phyloP scores from a whole-genome alignment of 2,113 vertebrate genomes.

The Numenius arquata region DNA sequence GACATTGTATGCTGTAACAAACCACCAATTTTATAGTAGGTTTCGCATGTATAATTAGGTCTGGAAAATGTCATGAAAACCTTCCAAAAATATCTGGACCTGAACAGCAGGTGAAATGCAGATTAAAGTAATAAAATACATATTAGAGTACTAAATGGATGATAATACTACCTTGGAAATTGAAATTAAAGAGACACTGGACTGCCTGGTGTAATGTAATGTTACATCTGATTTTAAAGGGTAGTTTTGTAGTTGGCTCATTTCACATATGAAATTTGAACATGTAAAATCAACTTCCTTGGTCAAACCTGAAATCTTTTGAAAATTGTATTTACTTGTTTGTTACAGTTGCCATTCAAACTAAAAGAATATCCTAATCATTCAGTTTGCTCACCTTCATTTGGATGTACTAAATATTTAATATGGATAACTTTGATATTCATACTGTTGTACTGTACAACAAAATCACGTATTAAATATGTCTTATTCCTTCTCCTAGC shows the following conservation, averaged over 20 bases:
- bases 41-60: background rate
- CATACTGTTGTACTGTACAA: background rate
- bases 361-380: background rate
- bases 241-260: background rate
- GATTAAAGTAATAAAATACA: slow-evolving; percentile 21
- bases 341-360: background rate
- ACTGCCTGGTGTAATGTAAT: background rate
- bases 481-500: background rate
- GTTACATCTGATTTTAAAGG: background rate
- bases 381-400: background rate
- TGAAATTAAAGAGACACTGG: background rate
- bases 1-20: background rate
- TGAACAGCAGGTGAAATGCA: slow-evolving; percentile 6
- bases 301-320: background rate
- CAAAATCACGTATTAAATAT: background rate
- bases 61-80: background rate
- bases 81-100: slow-evolving; percentile 11
- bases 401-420: background rate
- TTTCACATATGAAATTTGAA: background rate
- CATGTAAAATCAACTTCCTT: background rate
- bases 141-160: background rate
- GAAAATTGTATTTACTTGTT: background rate
- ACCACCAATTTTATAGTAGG: background rate
- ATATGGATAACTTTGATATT: background rate
- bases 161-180: background rate